Base-by-base conservation (phyloP, 2,113 vertebrate genomes). In the Laterallus jamaicensis region DNA sequence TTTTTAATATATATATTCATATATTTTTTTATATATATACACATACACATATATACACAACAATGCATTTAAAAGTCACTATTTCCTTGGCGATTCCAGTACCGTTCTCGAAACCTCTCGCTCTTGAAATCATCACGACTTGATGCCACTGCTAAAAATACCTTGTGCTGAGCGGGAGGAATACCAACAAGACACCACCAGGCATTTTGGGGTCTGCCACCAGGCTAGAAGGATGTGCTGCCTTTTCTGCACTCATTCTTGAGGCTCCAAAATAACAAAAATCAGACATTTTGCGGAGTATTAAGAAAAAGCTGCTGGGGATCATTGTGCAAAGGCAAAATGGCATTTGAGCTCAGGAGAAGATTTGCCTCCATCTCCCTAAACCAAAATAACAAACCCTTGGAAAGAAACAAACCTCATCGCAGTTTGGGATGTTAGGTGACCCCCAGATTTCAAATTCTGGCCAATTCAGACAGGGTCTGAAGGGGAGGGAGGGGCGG, bases 1-100 rank as follows among this genome's bases (percentile, higher is more conserved):
- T 95, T 96, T 96, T 97, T 82, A 63, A 95, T 92, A 96, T 92
- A 96, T 64, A 77, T 81, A 56, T 56, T 49, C 92, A 44, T 95
- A 70, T 94, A 81, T 80, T 88, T 29, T 49, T 89, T 44, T 88
- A 10, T 96, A 63, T 92, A 90, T 74, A 86, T 29, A 56, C 44
- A 87, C 89, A 92, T 93, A 90, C 85, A 96, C 82, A 82, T 96
- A 95, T 96, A 40, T 96, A 96, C 95, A 96, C 60, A 79, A 13
- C 0, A 88, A 92, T 75, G 69, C 82, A 81, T 83, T 83, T 67
- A 8, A 37, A 85, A 64, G 79, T 90, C 40, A 60, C 49, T 52
- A 70, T 69, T 86, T 76, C 88, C 92, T 88, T 3, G 2, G 73
- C 3, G 76, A 63, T 76, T 66, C 71, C 93, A 88, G 31, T 15